phyloP scores from a whole-genome alignment of 2,113 vertebrate species.

The human region GRCh38 chr18:5946501-5947000 shows the following conservation, averaged over 20 bases:
- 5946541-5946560: not conserved
- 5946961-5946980: not conserved
- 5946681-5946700: not conserved
- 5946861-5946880: not conserved
- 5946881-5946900: not conserved
- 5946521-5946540: not conserved
- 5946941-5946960: not conserved
- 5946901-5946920: not conserved
- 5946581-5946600: not conserved
- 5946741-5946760: not conserved
- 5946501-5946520: not conserved
- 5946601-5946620: not conserved
- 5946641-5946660: not conserved
- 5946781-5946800: not conserved
- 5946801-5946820: not conserved
- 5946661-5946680: not conserved
- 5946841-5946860: not conserved
- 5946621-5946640: not conserved
- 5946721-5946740: not conserved
- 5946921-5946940: not conserved
- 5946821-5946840: not conserved
- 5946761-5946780: not conserved
- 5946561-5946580: not conserved
- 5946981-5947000: constrained; percentile 1
- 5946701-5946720: not conserved